phyloP scores from a whole-genome alignment of 2,797 vertebrate genomes.

The Enteromius mattozi region DNA sequence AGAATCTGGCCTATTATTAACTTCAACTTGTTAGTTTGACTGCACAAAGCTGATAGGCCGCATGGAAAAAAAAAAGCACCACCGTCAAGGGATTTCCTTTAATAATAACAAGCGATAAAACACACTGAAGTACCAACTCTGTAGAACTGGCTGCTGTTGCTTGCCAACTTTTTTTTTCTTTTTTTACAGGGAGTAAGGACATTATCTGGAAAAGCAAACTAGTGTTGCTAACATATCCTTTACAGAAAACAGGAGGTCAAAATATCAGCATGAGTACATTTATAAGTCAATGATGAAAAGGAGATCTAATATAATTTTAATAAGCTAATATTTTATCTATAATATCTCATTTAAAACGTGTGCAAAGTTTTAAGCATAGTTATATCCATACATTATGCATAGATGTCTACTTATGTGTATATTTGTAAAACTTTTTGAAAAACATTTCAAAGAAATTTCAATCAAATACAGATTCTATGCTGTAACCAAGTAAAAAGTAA shows the following conservation, averaged over 20 bases:
- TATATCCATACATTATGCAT: too few species aligned
- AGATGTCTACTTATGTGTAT: too few species aligned
- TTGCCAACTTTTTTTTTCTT: not conserved
- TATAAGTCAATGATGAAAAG: not conserved
- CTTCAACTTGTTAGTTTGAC: not conserved
- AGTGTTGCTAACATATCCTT: not conserved
- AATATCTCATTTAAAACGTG: not conserved
- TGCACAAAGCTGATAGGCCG: not conserved
- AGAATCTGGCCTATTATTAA: constrained; percentile 2
- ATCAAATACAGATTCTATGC: not conserved
- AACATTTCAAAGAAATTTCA: not conserved
- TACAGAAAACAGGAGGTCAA: not conserved
- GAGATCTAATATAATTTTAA: not conserved
- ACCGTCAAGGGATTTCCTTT: constrained; percentile 7
- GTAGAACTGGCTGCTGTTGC: not conserved
- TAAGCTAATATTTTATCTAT: not conserved
- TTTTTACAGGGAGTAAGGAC: not conserved
- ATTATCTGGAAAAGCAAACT: constrained; percentile 1
- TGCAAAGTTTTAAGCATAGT: not conserved
- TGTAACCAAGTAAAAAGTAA: not conserved
- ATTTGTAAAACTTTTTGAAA: not conserved
- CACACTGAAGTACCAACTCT: not conserved
- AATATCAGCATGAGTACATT: not conserved
- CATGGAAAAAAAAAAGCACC: not conserved
- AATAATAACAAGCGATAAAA: constrained; percentile 14